Base-by-base conservation (phyloP, 2,113 vertebrate genomes). In the Anoplopoma fimbria region DNA sequence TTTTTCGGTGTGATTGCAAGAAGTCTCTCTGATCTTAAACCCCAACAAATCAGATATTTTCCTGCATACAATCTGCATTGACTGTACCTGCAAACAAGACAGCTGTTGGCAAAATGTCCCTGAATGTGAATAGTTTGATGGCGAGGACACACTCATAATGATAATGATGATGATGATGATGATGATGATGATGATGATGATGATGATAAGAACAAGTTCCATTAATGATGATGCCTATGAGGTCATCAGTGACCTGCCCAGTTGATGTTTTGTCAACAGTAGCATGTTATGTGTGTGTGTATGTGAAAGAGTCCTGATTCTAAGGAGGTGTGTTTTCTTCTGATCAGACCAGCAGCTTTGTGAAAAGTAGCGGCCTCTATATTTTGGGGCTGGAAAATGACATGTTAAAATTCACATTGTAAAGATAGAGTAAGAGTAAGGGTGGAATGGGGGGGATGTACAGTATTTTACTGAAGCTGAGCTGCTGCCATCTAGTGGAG, bases 401-500 rank as follows among this genome's bases (percentile, higher is more conserved):
- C 84, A 87, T 72, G 53, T 83, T 77, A 83, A 78, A 90, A 93
- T 92, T 88, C 75, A 64, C 69, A 83, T 89, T 88, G 86, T 86
- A 85, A 75, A 90, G 74, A 77, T 60, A 71, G 47, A 62, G 34
- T n/a, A n/a, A 15, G 69, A 40, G 25, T 62, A 34, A 10, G 9
- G 63, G 75, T 45, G 65, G 71, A 42, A 49, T 40, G 19, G 23
- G 69, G 14, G 67, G 12, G 19, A 61, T 27, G 25, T 10, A 9
- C 0, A 4, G 45, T 60, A 2, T 73, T 87, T 89, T n/a, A 91
- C 90, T 70, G 70, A 93, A 96, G 92, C 92, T 93, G 90, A 93
- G 47, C 94, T 97, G 94, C 95, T 96, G 95, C 95, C 96, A 96
- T 97, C 95, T 96, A 95, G 95, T 96, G 95, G 93, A 74, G 83